phyloP scores from a whole-genome alignment of 2,888 invertebrate species.

The Notodromas monacha region DNA sequence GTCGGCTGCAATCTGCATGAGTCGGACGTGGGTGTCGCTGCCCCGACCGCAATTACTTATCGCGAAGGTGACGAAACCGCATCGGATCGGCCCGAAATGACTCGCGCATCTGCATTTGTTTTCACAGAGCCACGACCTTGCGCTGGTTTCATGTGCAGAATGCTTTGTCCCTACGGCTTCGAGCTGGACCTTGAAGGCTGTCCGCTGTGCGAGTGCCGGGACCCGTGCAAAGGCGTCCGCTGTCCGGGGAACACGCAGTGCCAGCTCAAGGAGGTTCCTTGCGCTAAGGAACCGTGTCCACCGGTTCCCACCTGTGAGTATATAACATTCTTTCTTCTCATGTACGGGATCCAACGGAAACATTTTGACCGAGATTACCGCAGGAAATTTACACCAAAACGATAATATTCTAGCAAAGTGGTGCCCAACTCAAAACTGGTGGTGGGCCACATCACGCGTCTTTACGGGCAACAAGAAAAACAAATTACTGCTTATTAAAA shows the following conservation, averaged over 20 bases:
- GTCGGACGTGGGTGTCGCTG: too few species aligned
- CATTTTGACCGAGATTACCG: too few species aligned
- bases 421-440: too few species aligned
- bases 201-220: conserved; percentile 28
- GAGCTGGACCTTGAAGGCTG: conserved; percentile 32
- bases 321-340: conserved; percentile 6
- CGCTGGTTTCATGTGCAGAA: conserved; percentile 44
- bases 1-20: too few species aligned
- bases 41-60: too few species aligned
- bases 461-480: too few species aligned
- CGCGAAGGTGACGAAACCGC: too few species aligned
- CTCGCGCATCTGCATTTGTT: conserved; percentile 6
- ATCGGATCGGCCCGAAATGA: too few species aligned
- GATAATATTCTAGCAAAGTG: too few species aligned
- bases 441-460: too few species aligned
- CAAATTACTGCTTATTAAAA: too few species aligned
- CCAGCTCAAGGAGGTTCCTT: conserved; percentile 40
- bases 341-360: neutral
- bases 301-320: conserved; percentile 42
- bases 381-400: too few species aligned
- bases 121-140: conserved; percentile 27
- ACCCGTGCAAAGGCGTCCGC: conserved; percentile 21
- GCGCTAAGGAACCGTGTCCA: conserved; percentile 42
- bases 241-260: conserved; percentile 43
- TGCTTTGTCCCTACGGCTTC: conserved; percentile 56